Conservation (phyloP, 1,140 invertebrate species). For the Heterodera schachtii region DNA sequence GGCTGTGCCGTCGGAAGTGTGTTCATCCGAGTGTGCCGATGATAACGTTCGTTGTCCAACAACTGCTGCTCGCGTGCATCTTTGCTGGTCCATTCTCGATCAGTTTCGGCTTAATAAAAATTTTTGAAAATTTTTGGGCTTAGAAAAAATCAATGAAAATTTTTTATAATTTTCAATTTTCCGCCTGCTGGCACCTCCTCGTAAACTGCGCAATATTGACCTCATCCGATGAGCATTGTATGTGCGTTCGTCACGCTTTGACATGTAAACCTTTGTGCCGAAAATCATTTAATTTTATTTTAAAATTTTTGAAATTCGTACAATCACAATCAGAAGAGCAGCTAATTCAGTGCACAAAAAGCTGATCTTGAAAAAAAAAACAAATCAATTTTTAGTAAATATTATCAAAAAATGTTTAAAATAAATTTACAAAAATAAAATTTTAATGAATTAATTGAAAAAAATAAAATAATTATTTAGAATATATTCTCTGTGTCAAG, state of each 20-base stretch:
- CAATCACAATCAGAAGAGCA: conserved; percentile 44
- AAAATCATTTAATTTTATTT: too few species aligned
- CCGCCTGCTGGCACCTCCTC: background rate
- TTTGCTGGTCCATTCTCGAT: background rate
- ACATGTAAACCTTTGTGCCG: conserved; percentile 46
- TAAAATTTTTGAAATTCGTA: too few species aligned
- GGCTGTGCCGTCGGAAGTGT: conserved; percentile 23
- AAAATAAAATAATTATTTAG: too few species aligned
- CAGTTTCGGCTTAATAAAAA: background rate
- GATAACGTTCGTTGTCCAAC: conserved; percentile 25
- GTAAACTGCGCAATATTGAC: conserved; percentile 30
- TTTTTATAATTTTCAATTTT: conserved; percentile 4
- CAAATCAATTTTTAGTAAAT: too few species aligned
- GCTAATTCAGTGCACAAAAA: conserved; percentile 55
- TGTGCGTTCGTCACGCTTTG: conserved; percentile 53
- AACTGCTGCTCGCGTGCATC: background rate
- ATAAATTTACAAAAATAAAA: conserved; percentile 27
- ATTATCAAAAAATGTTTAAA: too few species aligned
- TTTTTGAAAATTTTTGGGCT: background rate
- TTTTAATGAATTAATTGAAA: background rate
- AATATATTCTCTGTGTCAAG: too few species aligned
- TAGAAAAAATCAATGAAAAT: too few species aligned
- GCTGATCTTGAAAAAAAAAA: too few species aligned
- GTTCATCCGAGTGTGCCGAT: conserved; percentile 19
- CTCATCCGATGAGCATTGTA: conserved; percentile 49